Conservation (phyloP, 2,888 invertebrate genomes). For the Deilephila porcellus region DNA sequence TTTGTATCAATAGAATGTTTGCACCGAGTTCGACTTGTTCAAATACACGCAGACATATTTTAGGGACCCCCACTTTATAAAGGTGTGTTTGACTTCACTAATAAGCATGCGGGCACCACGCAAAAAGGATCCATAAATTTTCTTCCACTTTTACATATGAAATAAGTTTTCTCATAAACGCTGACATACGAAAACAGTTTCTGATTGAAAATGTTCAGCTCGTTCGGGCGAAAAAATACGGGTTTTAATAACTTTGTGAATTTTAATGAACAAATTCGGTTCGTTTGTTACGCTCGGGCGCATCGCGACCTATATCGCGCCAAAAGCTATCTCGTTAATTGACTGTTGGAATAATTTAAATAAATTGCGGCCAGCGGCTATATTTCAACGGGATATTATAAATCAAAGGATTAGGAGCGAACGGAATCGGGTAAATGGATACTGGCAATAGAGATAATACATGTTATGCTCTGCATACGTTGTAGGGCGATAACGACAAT, state of each 20-base stretch:
- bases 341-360: slow-evolving; percentile 82
- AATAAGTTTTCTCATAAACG: slow-evolving; percentile 55
- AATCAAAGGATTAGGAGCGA: slow-evolving; percentile 81
- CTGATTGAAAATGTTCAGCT: slow-evolving; percentile 49
- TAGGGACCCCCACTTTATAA: slow-evolving; percentile 67
- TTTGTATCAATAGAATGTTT: slow-evolving; percentile 82
- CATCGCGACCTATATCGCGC: slow-evolving; percentile 59
- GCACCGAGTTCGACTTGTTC: slow-evolving; percentile 65
- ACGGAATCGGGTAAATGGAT: slow-evolving; percentile 74
- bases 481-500: slow-evolving; percentile 81
- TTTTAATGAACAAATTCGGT: slow-evolving; percentile 50
- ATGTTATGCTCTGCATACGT: slow-evolving; percentile 82
- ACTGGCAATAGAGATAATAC: slow-evolving; percentile 79
- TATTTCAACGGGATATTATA: slow-evolving; percentile 79
- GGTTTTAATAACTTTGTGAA: slow-evolving; percentile 50
- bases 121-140: slow-evolving; percentile 50
- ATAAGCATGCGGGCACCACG: slow-evolving; percentile 70
- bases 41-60: slow-evolving; percentile 71
- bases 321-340: slow-evolving; percentile 82
- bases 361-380: slow-evolving; percentile 77
- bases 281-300: slow-evolving; percentile 52
- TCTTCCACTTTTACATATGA: slow-evolving; percentile 59
- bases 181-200: slow-evolving; percentile 36
- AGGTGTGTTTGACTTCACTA: slow-evolving; percentile 82
- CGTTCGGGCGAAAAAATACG: slow-evolving; percentile 47